These are phyloP conservation scores for Heliothis virescens DNA, from an alignment of 1,140 invertebrate species.

Conservation along the genomic window DNA sequence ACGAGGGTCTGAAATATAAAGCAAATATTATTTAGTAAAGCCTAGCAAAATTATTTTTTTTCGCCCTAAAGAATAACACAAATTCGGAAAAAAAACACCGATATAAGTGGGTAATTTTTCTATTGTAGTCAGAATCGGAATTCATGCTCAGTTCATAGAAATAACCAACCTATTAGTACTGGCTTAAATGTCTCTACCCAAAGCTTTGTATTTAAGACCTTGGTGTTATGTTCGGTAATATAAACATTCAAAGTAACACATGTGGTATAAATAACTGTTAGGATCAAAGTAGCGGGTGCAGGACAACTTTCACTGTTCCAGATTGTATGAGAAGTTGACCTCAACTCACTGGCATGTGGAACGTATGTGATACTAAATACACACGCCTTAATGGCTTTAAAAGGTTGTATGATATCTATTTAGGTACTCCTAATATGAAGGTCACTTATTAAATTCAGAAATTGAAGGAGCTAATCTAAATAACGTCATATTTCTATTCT, in stretches of 20 bases:
- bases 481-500: not conserved
- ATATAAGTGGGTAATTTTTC: not conserved
- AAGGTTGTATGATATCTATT: no score
- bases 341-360: conserved; percentile 32
- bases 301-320: conserved; percentile 72
- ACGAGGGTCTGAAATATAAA: conserved; percentile 68
- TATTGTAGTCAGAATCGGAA: no score
- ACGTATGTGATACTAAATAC: not conserved
- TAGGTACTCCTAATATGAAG: no score
- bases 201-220: no score
- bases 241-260: not conserved
- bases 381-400: conserved; percentile 10
- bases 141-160: no score
- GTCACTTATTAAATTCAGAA: no score
- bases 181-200: no score
- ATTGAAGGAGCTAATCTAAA: not conserved
- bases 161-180: no score
- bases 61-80: no score
- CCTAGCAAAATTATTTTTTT: not conserved
- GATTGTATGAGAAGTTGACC: conserved; percentile 55
- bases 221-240: not conserved
- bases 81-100: not conserved
- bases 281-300: conserved; percentile 34
- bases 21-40: not conserved
- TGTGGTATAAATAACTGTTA: conserved; percentile 25